Conservation (phyloP, 1,140 invertebrate species). For the Teleogryllus occipitalis region DNA sequence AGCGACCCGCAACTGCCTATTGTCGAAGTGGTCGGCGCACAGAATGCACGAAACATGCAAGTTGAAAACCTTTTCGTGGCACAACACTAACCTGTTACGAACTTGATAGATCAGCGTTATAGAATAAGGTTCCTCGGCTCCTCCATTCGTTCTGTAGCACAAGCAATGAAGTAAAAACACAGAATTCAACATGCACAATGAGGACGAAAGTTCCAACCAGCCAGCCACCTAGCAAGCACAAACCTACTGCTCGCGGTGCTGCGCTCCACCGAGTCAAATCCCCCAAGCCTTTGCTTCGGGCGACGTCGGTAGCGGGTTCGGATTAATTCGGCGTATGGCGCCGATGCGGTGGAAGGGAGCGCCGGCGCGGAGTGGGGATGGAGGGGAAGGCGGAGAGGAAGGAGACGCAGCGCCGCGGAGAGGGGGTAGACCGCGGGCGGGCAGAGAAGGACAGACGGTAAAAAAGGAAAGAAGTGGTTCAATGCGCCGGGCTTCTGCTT, state of each 20-base stretch:
- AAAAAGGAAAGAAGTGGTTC: conserved; percentile 7
- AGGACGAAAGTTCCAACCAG: conserved; percentile 7
- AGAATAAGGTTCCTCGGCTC: not conserved
- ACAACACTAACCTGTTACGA: conserved; percentile 14
- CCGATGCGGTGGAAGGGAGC: not conserved
- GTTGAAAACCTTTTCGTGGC: too few species aligned
- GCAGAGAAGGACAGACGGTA: not conserved
- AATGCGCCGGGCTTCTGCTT: conserved; percentile 7
- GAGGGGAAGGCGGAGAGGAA: conserved; percentile 10
- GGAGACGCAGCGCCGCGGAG: not conserved
- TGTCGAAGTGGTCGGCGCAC: not conserved
- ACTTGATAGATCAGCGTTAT: not conserved
- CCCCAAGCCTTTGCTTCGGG: conserved; percentile 19
- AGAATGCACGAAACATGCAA: not conserved
- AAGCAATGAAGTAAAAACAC: conserved; percentile 18
- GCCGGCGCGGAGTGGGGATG: not conserved
- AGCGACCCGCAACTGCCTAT: not conserved
- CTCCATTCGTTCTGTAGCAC: conserved; percentile 13
- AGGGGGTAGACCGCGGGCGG: not conserved
- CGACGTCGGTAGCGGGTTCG: conserved; percentile 16
- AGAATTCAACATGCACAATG: conserved; percentile 15
- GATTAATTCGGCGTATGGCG: conserved; percentile 16
- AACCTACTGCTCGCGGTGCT: conserved; percentile 19
- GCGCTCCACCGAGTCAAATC: conserved; percentile 15
- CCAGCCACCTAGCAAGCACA: conserved; percentile 22